phyloP scores from a whole-genome alignment of 2,797 vertebrate species.

The Diceros bicornis region DNA sequence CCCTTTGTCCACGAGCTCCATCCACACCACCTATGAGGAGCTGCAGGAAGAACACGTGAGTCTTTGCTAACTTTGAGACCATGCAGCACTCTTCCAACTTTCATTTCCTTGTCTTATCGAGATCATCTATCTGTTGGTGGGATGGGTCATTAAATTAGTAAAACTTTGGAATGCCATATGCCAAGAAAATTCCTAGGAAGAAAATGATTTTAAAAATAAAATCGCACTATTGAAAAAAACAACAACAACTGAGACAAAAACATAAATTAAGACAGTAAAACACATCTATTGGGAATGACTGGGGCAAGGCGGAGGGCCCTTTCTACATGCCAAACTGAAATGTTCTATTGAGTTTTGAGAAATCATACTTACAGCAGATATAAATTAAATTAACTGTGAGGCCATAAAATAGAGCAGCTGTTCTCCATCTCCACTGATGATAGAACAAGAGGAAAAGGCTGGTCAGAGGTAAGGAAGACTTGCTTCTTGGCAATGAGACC shows the following conservation, averaged over 20 bases:
- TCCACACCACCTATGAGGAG: neutral
- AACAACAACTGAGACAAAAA: slow-evolving; percentile 65
- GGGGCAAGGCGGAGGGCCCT: slow-evolving; percentile 5
- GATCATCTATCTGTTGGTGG: neutral
- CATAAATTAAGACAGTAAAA: slow-evolving; percentile 69
- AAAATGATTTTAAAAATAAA: slow-evolving; percentile 68
- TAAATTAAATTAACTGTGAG: slow-evolving; percentile 75
- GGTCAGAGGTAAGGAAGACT: slow-evolving; percentile 20
- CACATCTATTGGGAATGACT: slow-evolving; percentile 51
- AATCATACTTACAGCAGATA: slow-evolving; percentile 63
- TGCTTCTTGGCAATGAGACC: neutral
- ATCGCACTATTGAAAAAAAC: neutral
- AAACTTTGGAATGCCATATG: slow-evolving; percentile 49
- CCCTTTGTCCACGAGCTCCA: neutral
- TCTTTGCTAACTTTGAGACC: neutral
- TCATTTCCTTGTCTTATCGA: neutral
- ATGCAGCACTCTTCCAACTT: neutral
- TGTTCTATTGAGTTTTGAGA: slow-evolving; percentile 64
- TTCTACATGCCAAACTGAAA: slow-evolving; percentile 73
- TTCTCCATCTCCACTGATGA: slow-evolving; percentile 33
- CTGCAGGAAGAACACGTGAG: neutral
- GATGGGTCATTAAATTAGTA: neutral
- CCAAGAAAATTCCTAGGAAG: slow-evolving; percentile 67
- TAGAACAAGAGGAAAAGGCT: slow-evolving; percentile 5
- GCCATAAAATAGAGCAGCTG: slow-evolving; percentile 68